These are phyloP conservation scores for Saturnia pavonia DNA, from an alignment of 2,888 invertebrate genomes.

Conservation along the genomic window DNA sequence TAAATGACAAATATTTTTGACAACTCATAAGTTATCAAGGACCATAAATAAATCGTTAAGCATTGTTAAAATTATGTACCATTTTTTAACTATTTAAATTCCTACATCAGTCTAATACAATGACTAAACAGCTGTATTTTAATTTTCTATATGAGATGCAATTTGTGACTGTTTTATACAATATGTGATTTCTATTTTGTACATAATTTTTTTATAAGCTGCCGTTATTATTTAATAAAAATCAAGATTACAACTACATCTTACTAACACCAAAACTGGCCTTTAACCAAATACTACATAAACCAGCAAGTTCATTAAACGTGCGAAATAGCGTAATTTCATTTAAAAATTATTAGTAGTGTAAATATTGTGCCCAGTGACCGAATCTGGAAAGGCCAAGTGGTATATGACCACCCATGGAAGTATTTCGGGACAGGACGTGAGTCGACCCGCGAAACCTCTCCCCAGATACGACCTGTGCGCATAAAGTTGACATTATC, in stretches of 20 bases:
- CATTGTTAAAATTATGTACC: conserved; percentile 37
- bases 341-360: not conserved
- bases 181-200: conserved; percentile 12
- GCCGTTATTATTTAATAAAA: conserved; percentile 3
- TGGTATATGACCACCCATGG: not conserved
- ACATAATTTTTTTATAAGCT: conserved; percentile 17
- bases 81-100: conserved; percentile 43
- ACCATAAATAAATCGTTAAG: conserved; percentile 5
- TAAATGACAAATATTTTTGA: not conserved
- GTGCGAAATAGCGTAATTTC: not conserved
- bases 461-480: not conserved
- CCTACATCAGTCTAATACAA: conserved; percentile 73
- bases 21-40: not conserved
- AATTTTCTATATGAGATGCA: conserved; percentile 26
- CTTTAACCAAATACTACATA: not conserved
- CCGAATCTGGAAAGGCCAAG: not conserved
- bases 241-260: not conserved
- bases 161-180: conserved; percentile 32
- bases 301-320: not conserved
- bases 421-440: not conserved
- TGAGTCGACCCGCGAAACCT: not conserved
- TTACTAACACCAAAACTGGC: conserved; percentile 9
- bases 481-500: not conserved
- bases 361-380: not conserved
- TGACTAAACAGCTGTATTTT: conserved; percentile 59